phyloP scores from a whole-genome alignment of 2,797 vertebrate species.

The Acipenser oxyrinchus region DNA sequence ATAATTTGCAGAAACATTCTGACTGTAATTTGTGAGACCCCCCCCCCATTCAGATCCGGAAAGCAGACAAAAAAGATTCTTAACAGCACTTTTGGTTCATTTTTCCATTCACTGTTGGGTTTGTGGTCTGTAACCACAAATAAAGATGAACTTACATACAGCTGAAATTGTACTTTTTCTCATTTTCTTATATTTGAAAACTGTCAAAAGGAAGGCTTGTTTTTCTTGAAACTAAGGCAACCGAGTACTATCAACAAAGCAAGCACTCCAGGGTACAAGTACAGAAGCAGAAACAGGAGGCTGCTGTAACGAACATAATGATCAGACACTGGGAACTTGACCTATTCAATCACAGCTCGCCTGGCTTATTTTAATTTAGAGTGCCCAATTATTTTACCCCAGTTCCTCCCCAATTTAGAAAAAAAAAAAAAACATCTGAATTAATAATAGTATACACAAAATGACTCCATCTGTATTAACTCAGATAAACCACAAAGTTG shows the following conservation, averaged over 20 bases:
- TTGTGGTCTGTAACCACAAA: slow-evolving; percentile 15
- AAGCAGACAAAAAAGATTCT: slow-evolving; percentile 9
- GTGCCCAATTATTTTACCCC: no score
- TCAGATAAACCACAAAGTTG: slow-evolving; percentile 43
- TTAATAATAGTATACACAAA: no score
- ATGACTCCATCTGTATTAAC: slow-evolving; percentile 43
- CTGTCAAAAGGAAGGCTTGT: background rate
- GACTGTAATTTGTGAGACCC: slow-evolving; percentile 15
- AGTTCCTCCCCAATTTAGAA: no score
- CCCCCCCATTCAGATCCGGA: slow-evolving; percentile 4
- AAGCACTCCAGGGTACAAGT: background rate
- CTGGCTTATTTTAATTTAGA: no score
- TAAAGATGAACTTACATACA: slow-evolving; percentile 7
- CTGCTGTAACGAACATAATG: no score
- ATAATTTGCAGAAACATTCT: slow-evolving; percentile 2
- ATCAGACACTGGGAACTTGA: no score
- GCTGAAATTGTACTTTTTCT: background rate
- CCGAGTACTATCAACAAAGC: background rate
- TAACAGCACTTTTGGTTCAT: background rate
- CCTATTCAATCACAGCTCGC: no score
- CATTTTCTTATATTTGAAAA: background rate
- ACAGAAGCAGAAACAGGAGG: no score
- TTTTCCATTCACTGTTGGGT: slow-evolving; percentile 19
- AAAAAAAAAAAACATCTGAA: no score
- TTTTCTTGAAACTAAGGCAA: slow-evolving; percentile 5